Base-by-base conservation (phyloP, 2,797 vertebrate species). In the Eutrigla gurnardus region DNA sequence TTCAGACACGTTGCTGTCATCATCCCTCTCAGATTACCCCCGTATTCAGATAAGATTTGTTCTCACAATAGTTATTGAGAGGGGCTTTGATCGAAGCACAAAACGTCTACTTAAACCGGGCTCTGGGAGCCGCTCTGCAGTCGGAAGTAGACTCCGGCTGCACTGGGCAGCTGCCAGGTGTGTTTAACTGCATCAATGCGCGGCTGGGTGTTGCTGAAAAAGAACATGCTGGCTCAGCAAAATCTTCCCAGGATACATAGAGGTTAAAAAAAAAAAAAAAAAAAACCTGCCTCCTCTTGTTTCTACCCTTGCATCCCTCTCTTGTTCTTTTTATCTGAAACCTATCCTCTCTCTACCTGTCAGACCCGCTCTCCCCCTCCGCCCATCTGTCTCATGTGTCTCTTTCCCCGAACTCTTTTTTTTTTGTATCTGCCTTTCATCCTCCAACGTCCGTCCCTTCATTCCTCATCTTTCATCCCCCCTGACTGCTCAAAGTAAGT, bases 201-300 rank as follows among this genome's bases (percentile, higher is more conserved):
- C 67, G 13, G 52, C 73, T 42, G 65, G 73, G 78, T 35, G 36
- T 32, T 50, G 61, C 81, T 61, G 66, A 73, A 84, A 80, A 75
- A 85, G 77, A 84, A 90, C 70, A 69, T 43, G 81, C 75, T 13
- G 7, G 57, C 83, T 86, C 87, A 88, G 91, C 86, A 64, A 53
- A 86, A 36, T 53, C 58, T 73, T 70, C 36, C 43, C 11, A 17
- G 70, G 64, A 71, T 70, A 73, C 37, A 81, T n/a, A 67, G 66
- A 76, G 59, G 81, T 82, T 80, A 68, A 70, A 80, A 81, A 70
- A 72, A 77, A 43, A 11, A 33, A 0, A 40, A 53, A 4, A 43
- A 35, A 32, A 14, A 25, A 6, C 12, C 25, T 14, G 25, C 25
- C 36, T 39, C 78, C 75, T 72, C 73, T 64, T 74, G 11, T 80